Conservation (phyloP, 2,113 vertebrate genomes). For the Phasianus colchicus region DNA sequence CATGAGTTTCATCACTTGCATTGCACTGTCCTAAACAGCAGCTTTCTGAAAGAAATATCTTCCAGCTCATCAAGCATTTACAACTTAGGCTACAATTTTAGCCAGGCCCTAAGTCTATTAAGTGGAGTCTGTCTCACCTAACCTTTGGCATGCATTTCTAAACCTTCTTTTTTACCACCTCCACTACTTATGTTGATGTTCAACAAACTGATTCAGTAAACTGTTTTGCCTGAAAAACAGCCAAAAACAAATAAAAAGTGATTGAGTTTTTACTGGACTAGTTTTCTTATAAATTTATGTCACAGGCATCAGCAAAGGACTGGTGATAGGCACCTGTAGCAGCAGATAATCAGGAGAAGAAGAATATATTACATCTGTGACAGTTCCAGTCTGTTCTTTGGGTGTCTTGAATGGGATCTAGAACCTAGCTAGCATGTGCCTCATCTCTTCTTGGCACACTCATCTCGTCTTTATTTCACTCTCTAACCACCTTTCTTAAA, state of each 20-base stretch:
- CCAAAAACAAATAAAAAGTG: not conserved
- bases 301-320: not conserved
- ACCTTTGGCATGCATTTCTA: not conserved
- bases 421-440: not conserved
- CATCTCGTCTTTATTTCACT: not conserved
- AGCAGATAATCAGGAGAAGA: not conserved
- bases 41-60: not conserved
- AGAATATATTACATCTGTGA: not conserved
- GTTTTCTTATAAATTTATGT: not conserved
- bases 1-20: not conserved
- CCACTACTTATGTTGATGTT: not conserved
- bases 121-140: not conserved
- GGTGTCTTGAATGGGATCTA: not conserved
- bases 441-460: not conserved
- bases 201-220: not conserved
- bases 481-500: not conserved
- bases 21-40: not conserved
- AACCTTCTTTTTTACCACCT: not conserved
- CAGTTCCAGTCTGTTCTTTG: not conserved
- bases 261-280: not conserved
- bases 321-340: not conserved
- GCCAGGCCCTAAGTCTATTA: not conserved
- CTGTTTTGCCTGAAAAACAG: not conserved
- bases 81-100: slow-evolving; percentile 15
- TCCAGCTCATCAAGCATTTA: slow-evolving; percentile 21